These are phyloP conservation scores for Sebastes schlegelii DNA, from an alignment of 2,113 vertebrate species.

Conservation along the genomic window DNA sequence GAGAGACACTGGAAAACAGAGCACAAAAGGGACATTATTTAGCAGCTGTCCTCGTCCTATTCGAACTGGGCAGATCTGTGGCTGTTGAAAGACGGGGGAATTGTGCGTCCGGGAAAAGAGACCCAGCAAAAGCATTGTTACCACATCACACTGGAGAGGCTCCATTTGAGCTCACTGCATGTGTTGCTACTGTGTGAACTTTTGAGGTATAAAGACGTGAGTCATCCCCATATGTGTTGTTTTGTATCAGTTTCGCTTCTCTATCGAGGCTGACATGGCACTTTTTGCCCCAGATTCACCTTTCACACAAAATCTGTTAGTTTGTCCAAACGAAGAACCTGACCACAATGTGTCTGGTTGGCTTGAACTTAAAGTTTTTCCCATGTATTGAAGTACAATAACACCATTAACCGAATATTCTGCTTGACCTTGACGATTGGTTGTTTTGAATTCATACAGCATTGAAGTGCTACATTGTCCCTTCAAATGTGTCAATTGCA, in stretches of 20 bases:
- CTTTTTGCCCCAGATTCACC: neutral
- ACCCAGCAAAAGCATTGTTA: slow-evolving; percentile 41
- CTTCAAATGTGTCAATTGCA: slow-evolving; percentile 55
- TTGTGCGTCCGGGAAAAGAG: slow-evolving; percentile 61
- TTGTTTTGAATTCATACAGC: slow-evolving; percentile 1
- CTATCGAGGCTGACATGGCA: slow-evolving; percentile 1
- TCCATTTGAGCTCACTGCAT: slow-evolving; percentile 27
- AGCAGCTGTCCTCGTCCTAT: slow-evolving; percentile 49
- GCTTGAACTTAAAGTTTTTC: neutral
- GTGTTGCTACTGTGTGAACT: slow-evolving; percentile 34
- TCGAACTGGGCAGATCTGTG: slow-evolving; percentile 54
- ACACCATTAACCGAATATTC: slow-evolving; percentile 1
- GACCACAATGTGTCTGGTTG: neutral
- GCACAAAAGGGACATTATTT: slow-evolving; percentile 82
- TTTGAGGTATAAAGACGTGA: slow-evolving; percentile 28
- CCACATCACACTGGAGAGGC: slow-evolving; percentile 40
- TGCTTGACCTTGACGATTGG: slow-evolving; percentile 13
- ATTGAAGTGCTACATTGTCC: slow-evolving; percentile 1
- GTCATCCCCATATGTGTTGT: slow-evolving; percentile 19
- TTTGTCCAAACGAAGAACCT: neutral
- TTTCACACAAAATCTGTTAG: slow-evolving; percentile 14
- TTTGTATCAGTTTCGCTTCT: slow-evolving; percentile 1
- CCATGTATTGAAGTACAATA: neutral
- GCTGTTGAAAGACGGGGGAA: slow-evolving; percentile 62
- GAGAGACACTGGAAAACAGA: slow-evolving; percentile 57